Base-by-base conservation (phyloP, 2,888 invertebrate genomes). In the Galeopsomyia nigrocyanea region DNA sequence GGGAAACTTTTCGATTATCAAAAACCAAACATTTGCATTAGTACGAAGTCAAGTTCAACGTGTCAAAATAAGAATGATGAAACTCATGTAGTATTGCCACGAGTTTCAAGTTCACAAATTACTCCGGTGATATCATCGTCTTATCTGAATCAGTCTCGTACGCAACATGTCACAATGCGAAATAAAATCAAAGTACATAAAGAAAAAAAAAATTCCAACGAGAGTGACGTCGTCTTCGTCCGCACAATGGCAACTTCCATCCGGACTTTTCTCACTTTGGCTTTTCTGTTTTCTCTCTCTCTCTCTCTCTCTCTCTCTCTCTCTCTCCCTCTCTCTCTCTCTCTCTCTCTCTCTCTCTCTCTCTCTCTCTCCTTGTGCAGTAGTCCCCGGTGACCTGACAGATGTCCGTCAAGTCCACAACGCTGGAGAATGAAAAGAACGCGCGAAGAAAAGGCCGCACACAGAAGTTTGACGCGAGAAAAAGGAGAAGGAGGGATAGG, bases 371-470 rank as follows among this genome's bases (percentile, higher is more conserved):
- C n/a, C 5, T 26, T 26, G 3, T 26, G 5, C 5, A 5, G 62
- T 61, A 67, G 74, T 76, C 76, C 74, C 75, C 50, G 53, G 75
- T 71, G 75, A 68, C 55, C 65, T 69, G 77, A 75, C 74, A 72
- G 72, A 56, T 75, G 76, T 76, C 74, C 75, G 71, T 77, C 77
- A 76, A 74, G 60, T 68, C 71, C 67, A 26, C 65, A 46, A 56
- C 26, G 67, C 49, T 21, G 39, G 46, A 47, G 57, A 67, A 71
- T 65, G 65, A 71, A 66, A 69, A 57, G 53, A 21, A 55, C 16
- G 46, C 21, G 46, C 47, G 46, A 60, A 49, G 61, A 62, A 56
- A 65, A 61, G 50, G 65, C 57, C 14, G 57, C 58, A 47, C 55
- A 57, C 66, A 61, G 31, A 67, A 72, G 72, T 68, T 72, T 68